Evolutionary conservation across 1,140 invertebrate species (phyloP).

Genomic region (Bombus polaris): DNA sequence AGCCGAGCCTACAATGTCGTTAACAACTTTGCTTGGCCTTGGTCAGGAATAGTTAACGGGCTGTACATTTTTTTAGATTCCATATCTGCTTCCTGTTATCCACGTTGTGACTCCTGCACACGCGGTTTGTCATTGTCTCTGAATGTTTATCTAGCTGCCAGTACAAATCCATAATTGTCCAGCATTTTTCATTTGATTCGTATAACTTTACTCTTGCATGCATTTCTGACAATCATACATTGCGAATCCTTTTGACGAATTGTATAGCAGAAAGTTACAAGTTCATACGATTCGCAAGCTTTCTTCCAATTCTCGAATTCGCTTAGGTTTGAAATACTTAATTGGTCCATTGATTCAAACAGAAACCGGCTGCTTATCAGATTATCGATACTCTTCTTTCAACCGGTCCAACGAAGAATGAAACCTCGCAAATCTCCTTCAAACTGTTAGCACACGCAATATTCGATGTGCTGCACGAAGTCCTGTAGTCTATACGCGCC

Average conservation of each 20-base stretch:
- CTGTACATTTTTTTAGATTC: slow-evolving; percentile 58
- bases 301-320: neutral
- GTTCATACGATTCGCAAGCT: neutral
- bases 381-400: neutral
- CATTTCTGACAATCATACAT: neutral
- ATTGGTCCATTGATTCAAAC: neutral
- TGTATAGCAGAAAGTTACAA: neutral
- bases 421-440: slow-evolving; percentile 17
- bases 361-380: too few species aligned
- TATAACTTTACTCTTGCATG: neutral
- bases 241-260: neutral
- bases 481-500: slow-evolving; percentile 15
- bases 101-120: slow-evolving; percentile 55
- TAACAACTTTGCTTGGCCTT: slow-evolving; percentile 66
- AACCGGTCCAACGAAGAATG: neutral
- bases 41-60: slow-evolving; percentile 68
- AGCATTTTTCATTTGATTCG: slow-evolving; percentile 15
- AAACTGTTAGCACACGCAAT: slow-evolving; percentile 16
- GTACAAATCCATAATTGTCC: slow-evolving; percentile 48
- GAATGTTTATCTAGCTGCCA: slow-evolving; percentile 45
- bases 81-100: slow-evolving; percentile 66
- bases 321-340: neutral
- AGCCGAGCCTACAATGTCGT: slow-evolving; percentile 59
- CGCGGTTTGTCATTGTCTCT: slow-evolving; percentile 62
- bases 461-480: slow-evolving; percentile 20